phyloP scores from a whole-genome alignment of 2,797 vertebrate species.

The Crenichthys baileyi region DNA sequence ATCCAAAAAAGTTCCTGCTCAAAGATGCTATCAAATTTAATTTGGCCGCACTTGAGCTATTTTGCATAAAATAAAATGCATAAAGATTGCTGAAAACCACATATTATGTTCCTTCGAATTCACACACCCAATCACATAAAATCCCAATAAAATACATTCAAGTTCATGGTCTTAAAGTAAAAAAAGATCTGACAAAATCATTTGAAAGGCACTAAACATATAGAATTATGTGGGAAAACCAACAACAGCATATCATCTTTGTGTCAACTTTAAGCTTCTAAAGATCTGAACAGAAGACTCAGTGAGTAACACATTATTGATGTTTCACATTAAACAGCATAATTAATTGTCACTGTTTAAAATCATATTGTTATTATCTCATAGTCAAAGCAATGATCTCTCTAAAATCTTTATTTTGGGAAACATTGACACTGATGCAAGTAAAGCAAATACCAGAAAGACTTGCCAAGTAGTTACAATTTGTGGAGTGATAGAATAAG shows the following conservation, averaged over 20 bases:
- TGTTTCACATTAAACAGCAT: not conserved
- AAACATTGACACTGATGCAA: not conserved
- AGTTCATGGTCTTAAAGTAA: not conserved
- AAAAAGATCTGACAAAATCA: not conserved
- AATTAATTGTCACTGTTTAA: not conserved
- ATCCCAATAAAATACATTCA: not conserved
- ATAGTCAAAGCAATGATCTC: not conserved
- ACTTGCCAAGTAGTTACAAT: not conserved
- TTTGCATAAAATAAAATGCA: not conserved
- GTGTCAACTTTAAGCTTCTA: not conserved
- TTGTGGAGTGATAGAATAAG: not conserved
- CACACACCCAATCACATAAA: not conserved
- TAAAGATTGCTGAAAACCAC: not conserved
- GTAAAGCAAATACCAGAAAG: not conserved
- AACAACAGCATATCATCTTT: too few relatives aligned
- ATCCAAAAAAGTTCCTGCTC: not conserved
- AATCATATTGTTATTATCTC: not conserved
- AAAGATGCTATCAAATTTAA: not conserved
- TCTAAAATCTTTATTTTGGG: not conserved
- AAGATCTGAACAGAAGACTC: not conserved
- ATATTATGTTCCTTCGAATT: not conserved
- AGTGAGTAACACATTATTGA: not conserved
- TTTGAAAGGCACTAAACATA: too few relatives aligned
- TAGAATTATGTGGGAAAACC: too few relatives aligned
- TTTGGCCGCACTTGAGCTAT: not conserved